Base-by-base conservation (phyloP, 92 coral and sea anemone genomes). In the Porites lobata region DNA sequence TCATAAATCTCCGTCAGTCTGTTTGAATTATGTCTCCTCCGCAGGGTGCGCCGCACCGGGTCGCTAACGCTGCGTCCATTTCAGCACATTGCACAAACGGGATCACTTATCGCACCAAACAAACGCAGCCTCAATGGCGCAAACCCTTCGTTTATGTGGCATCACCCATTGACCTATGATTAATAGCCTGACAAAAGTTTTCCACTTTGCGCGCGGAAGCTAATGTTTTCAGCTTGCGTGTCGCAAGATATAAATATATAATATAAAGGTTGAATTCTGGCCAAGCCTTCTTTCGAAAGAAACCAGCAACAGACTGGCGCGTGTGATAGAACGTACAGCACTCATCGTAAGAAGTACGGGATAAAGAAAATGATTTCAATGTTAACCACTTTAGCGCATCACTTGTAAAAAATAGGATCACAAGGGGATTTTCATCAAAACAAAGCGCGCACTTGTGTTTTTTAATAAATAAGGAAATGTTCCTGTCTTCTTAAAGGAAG, bases 71-170 rank as follows among this genome's bases (percentile, higher is more conserved):
- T 58, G 61, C 52, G 6, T 29, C 65, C 15, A 73, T 84, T 72
- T 84, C 87, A 84, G 72, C 87, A 73, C 79, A 75, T 63, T 53
- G n/a, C 64, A 74, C 80, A 84, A 84, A 75, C 80, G 80, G 80
- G 13, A 74, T 84, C 80, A 73, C 63, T 84, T 84, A 74, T 61
- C 87, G 80, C 87, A 63, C 32, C 72, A 58, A 26, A 12, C 61
- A 63, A 62, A 72, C 62, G 87, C 75, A 62, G 87, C 66, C 87
- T 50, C 63, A 18, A 18, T 84, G 87, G 72, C 87, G 87, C 74
- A 52, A 50, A 52, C 32, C n/a, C 73, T 72, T 24, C 21, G 71
- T 70, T 57, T 72, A 58, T 83, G 52, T 83, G 80, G 87, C 71
- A 83, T 63, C 69, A 83, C 71, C 87, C 70, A 50, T 32, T 83